phyloP scores from a whole-genome alignment of 1,140 invertebrate species.

The Drosophila paulistorum region DNA sequence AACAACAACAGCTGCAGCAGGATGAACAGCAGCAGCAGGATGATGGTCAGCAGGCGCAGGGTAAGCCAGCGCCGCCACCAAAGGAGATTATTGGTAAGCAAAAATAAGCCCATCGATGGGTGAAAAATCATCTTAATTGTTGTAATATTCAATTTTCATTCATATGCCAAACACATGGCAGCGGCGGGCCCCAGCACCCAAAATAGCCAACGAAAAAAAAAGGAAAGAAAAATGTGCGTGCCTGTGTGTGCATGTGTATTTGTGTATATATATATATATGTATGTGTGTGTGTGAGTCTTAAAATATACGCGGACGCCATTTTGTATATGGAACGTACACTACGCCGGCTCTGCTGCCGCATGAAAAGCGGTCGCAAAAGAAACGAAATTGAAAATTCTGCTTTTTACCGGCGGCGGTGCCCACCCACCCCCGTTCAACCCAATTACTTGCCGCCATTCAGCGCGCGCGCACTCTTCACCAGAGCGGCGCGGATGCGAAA shows the following conservation, averaged over 20 bases:
- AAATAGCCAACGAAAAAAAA: slow-evolving; percentile 72
- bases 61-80: slow-evolving; percentile 72
- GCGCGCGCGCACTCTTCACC: slow-evolving; percentile 37
- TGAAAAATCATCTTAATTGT: slow-evolving; percentile 20
- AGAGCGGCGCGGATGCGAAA: background rate
- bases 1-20: slow-evolving; percentile 59
- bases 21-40: slow-evolving; percentile 60
- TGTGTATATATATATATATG: slow-evolving; percentile 44
- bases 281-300: slow-evolving; percentile 63
- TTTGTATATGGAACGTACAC: slow-evolving; percentile 66
- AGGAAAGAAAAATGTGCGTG: slow-evolving; percentile 53
- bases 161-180: slow-evolving; percentile 74
- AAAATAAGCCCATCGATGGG: background rate
- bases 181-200: slow-evolving; percentile 50
- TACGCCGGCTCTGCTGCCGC: slow-evolving; percentile 51
- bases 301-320: slow-evolving; percentile 82
- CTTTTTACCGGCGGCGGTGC: slow-evolving; percentile 65
- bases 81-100: slow-evolving; percentile 82
- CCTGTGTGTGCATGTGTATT: slow-evolving; percentile 30
- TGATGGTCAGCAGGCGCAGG: slow-evolving; percentile 63
- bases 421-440: slow-evolving; percentile 52
- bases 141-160: slow-evolving; percentile 62
- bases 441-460: slow-evolving; percentile 56
- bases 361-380: slow-evolving; percentile 56
- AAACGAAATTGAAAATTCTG: slow-evolving; percentile 76